Percentiles rank a stretch among this genome's conserved stretches.
These are phyloP conservation scores for Pterocles gutturalis DNA, from an alignment of 2,113 vertebrate species.

Conservation along the genomic window DNA sequence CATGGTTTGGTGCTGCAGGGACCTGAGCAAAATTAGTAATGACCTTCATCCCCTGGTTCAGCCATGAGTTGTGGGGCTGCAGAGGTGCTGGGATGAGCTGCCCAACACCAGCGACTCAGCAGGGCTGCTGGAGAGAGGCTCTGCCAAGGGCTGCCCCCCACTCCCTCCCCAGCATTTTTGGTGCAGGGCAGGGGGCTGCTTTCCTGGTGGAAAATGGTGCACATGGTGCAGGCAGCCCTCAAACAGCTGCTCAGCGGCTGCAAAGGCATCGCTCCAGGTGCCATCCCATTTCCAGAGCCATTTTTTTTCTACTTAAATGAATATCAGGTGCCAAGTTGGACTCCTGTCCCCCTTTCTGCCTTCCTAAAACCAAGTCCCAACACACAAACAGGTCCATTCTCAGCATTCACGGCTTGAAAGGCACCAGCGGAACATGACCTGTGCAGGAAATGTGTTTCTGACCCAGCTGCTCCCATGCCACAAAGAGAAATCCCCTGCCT, in stretches of 20 bases:
- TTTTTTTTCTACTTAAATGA: not conserved
- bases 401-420: not conserved
- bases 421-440: not conserved
- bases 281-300: not conserved
- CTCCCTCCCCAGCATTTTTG: rapidly evolving
- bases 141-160: not conserved
- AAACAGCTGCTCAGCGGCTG: not conserved
- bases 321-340: rapidly evolving
- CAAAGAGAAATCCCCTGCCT: not conserved
- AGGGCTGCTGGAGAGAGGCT: not conserved
- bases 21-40: rapidly evolving
- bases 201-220: too few species aligned
- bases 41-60: rapidly evolving
- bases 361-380: not conserved
- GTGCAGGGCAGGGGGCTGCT: not conserved
- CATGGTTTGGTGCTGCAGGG: not conserved
- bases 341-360: not conserved
- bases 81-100: not conserved
- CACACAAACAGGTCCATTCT: not conserved
- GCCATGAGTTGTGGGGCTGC: not conserved
- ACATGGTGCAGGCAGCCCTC: not conserved
- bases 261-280: not conserved
- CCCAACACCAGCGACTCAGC: rapidly evolving
- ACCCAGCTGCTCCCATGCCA: not conserved
- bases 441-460: rapidly evolving